Base-by-base conservation (phyloP, 2,888 invertebrate species). In the Nycteola revayana region DNA sequence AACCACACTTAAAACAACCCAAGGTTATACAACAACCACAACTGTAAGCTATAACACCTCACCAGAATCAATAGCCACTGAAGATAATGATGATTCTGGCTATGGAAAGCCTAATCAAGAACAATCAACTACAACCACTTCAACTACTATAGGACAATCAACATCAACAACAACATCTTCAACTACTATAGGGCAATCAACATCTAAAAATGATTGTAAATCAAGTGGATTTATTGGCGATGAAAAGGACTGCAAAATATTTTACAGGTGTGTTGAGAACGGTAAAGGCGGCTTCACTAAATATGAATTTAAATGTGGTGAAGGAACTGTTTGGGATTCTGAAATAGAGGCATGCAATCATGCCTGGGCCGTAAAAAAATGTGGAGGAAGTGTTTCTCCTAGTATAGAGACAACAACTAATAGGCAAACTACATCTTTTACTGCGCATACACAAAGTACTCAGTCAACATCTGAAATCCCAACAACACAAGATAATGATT, bases 231-330 rank as follows among this genome's bases (percentile, higher is more conserved):
- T 91, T 60, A 90, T 90, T 70, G 86, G 91, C 1, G 89, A 92
- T 66, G 84, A 87, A n/a, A 81, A 81, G 9, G 57, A 85, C 34
- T 93, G 93, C 49, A 86, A 89, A 22, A 91, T 91, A 59, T 93
- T 93, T 67, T 92, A 92, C 60, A 88, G 93, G n/a, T 94, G 94
- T 61, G 92, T 92, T 0, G 75, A 90, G 39, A 90, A 91, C 53
- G 91, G 90, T n/a, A 89, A 86, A 33, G 91, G 91, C 8, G 87
- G 89, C 7, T 92, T 79, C 42, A 90, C 75, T 6, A 90, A 85
- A 64, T 91, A 91, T 59, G 91, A 92, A 30, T 94, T 94, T 59
- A 80, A 82, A 20, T 94, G 94, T 60, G 93, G 91, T 1, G 90
- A 92, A 39, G 93, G 93, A 18, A 92, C 92, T 1, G 90, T 90